These are phyloP conservation scores for Callopanchax toddi DNA, from an alignment of 2,113 vertebrate species.

Conservation along the genomic window DNA sequence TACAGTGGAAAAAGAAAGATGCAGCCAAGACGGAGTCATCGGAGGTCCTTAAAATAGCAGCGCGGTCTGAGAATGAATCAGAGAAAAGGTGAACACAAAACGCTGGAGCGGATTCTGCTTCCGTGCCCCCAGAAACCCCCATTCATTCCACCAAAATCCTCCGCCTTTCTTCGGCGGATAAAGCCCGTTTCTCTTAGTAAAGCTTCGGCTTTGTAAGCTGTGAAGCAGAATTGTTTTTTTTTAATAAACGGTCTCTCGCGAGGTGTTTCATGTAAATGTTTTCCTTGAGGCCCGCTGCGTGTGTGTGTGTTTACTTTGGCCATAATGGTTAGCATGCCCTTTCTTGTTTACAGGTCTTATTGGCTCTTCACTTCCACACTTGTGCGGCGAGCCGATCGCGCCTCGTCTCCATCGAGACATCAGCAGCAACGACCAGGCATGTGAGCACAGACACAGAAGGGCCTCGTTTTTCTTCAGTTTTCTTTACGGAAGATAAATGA, in stretches of 20 bases:
- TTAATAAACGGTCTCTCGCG: slow-evolving; percentile 70
- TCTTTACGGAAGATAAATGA: slow-evolving; percentile 42
- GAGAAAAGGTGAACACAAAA: slow-evolving; percentile 63
- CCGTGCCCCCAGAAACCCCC: slow-evolving; percentile 1
- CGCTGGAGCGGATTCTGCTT: slow-evolving; percentile 38
- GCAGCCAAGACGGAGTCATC: slow-evolving; percentile 73
- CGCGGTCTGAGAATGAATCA: slow-evolving; percentile 63
- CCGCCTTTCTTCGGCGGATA: slow-evolving; percentile 36
- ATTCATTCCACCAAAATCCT: slow-evolving; percentile 51
- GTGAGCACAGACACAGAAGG: neutral
- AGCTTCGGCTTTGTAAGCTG: slow-evolving; percentile 55
- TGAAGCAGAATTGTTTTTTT: slow-evolving; percentile 65
- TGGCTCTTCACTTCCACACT: slow-evolving; percentile 53
- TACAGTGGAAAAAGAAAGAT: slow-evolving; percentile 76
- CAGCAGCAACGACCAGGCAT: neutral
- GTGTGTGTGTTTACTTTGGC: slow-evolving; percentile 56
- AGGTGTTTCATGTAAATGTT: slow-evolving; percentile 66
- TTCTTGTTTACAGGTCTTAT: slow-evolving; percentile 58
- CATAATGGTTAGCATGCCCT: slow-evolving; percentile 35
- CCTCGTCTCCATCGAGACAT: slow-evolving; percentile 20
- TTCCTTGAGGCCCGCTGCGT: slow-evolving; percentile 54
- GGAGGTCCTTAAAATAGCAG: slow-evolving; percentile 71
- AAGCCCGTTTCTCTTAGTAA: slow-evolving; percentile 40
- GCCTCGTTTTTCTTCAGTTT: slow-evolving; percentile 4
- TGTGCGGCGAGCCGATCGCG: slow-evolving; percentile 37